Conservation (phyloP, 1,140 invertebrate species). For the Drosophila melanica region DNA sequence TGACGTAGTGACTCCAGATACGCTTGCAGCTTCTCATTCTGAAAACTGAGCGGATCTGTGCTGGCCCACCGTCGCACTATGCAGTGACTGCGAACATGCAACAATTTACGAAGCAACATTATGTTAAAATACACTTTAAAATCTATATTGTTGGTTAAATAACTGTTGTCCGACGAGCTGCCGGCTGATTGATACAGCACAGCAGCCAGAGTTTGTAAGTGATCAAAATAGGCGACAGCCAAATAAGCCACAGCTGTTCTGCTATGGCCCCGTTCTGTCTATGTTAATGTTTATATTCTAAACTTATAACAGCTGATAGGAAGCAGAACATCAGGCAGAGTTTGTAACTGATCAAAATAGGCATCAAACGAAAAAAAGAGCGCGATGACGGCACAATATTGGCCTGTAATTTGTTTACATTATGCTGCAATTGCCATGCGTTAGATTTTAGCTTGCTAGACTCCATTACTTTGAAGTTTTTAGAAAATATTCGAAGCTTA, state of each 20-base stretch:
- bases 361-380: too few species aligned
- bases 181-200: constrained; percentile 2
- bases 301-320: too few species aligned
- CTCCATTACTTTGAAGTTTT: too few species aligned
- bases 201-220: constrained; percentile 10
- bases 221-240: neutral
- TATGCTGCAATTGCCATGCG: too few species aligned
- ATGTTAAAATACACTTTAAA: constrained; percentile 5
- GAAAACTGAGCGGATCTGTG: constrained; percentile 52
- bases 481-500: too few species aligned
- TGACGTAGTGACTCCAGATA: constrained; percentile 72
- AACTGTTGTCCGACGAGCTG: constrained; percentile 3
- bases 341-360: too few species aligned
- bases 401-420: too few species aligned
- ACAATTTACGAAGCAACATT: constrained; percentile 55
- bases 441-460: too few species aligned
- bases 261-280: neutral
- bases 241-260: neutral
- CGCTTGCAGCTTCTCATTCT: constrained; percentile 66
- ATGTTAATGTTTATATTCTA: too few species aligned
- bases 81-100: constrained; percentile 15
- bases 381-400: too few species aligned
- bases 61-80: constrained; percentile 49
- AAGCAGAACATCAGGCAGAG: too few species aligned
- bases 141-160: constrained; percentile 33